Conservation (phyloP, 2,113 vertebrate genomes). For the Nerophis ophidion region DNA sequence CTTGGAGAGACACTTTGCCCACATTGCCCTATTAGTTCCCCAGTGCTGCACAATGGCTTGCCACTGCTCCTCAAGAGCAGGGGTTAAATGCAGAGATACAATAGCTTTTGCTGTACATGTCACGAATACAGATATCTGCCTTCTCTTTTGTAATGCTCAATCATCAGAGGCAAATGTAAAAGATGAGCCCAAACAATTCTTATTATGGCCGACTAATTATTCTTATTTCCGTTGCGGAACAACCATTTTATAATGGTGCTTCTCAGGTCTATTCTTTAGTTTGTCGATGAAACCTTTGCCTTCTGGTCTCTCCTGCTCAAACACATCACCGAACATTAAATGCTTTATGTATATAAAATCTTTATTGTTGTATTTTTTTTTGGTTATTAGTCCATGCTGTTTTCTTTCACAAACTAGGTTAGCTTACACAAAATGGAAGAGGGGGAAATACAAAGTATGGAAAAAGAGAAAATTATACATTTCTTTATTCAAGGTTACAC, state of each 20-base stretch:
- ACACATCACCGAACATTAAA: constrained; percentile 69
- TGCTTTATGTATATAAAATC: constrained; percentile 74
- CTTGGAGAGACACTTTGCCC: no score
- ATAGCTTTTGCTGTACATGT: no score
- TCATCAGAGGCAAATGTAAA: constrained; percentile 55
- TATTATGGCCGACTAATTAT: constrained; percentile 77
- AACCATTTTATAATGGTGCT: constrained; percentile 69
- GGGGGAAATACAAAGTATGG: constrained; percentile 24
- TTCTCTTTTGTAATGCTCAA: constrained; percentile 40
- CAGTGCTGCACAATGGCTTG: no score
- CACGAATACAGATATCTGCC: no score
- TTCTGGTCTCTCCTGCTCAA: constrained; percentile 63
- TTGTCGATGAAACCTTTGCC: constrained; percentile 68
- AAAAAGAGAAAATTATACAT: constrained; percentile 18
- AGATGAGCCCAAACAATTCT: constrained; percentile 68
- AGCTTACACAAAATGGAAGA: constrained; percentile 58
- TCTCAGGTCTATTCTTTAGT: constrained; percentile 69
- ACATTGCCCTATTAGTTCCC: no score
- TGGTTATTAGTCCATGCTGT: constrained; percentile 35
- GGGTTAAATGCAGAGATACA: no score
- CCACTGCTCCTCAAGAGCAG: no score
- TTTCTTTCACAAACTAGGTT: not conserved
- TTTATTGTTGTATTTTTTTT: constrained; percentile 39
- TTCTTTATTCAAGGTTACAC: constrained; percentile 64
- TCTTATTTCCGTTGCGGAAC: constrained; percentile 68